Conservation (phyloP, 2,888 invertebrate genomes). For the Blastobasis lacticolella region DNA sequence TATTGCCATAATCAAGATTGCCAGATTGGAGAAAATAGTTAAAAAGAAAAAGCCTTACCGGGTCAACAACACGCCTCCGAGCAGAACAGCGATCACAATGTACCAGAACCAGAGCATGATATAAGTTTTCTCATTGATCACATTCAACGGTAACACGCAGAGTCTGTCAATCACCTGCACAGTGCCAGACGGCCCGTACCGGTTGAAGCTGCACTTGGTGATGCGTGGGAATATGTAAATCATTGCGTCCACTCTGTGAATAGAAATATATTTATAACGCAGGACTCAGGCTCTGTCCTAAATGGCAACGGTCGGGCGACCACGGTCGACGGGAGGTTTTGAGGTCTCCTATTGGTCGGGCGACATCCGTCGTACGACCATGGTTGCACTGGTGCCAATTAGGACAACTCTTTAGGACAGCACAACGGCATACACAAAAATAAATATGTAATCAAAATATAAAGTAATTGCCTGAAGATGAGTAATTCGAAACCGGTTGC, state of each 20-base stretch:
- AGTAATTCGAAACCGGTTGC: no score
- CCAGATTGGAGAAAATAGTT: no score
- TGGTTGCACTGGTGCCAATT: no score
- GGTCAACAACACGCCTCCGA: conserved; percentile 79
- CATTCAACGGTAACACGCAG: conserved; percentile 90
- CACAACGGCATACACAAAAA: no score
- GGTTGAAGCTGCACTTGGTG: conserved; percentile 93
- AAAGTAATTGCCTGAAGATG: no score
- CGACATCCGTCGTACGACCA: no score
- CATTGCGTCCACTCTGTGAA: conserved; percentile 86
- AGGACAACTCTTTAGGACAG: no score
- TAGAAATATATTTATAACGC: not conserved
- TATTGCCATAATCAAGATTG: no score
- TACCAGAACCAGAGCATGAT: conserved; percentile 97
- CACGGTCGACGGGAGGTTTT: no score
- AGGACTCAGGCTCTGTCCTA: not conserved
- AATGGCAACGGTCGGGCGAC: not conserved
- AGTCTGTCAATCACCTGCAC: conserved; percentile 90
- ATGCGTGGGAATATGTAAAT: conserved; percentile 92
- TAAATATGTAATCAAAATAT: no score
- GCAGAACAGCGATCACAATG: conserved; percentile 81
- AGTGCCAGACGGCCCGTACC: conserved; percentile 88
- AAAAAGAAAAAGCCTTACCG: conserved; percentile 47
- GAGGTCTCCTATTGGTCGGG: no score
- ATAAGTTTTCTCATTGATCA: conserved; percentile 94